phyloP scores from a whole-genome alignment of 2,797 vertebrate genomes.

The Tinamus major region DNA sequence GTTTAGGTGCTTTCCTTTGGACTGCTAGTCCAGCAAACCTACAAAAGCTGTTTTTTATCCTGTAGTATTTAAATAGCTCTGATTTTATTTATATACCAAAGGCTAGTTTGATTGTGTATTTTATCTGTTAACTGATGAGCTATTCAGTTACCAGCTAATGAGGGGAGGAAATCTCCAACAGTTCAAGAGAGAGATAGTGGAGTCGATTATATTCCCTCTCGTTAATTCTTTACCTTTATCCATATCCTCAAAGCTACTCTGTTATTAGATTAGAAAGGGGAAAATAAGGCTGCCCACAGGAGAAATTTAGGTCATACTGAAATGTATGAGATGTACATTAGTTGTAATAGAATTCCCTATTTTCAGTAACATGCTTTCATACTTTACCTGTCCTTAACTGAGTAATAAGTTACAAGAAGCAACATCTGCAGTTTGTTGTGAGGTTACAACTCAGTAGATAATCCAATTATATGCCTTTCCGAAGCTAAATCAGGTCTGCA shows the following conservation, averaged over 20 bases:
- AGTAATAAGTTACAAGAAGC: not conserved
- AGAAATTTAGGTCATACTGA: not conserved
- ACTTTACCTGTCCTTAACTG: constrained; percentile 39
- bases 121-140: not conserved
- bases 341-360: not conserved
- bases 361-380: not conserved
- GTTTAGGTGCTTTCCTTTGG: not conserved
- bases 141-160: not conserved
- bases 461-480: constrained; percentile 46
- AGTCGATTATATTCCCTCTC: not conserved
- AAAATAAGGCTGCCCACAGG: not conserved
- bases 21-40: not conserved
- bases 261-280: not conserved
- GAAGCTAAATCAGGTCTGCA: not conserved
- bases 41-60: not conserved
- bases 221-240: not conserved
- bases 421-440: constrained; percentile 6
- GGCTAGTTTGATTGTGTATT: not conserved
- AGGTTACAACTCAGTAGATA: constrained; percentile 41
- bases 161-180: not conserved
- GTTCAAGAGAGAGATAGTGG: not conserved
- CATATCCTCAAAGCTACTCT: not conserved
- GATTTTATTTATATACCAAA: not conserved
- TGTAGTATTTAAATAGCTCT: not conserved
- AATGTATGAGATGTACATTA: not conserved